Percentiles rank a stretch among this genome's conserved stretches.
Conservation (phyloP, 2,113 vertebrate genomes). For the Paramisgurnus dabryanus region DNA sequence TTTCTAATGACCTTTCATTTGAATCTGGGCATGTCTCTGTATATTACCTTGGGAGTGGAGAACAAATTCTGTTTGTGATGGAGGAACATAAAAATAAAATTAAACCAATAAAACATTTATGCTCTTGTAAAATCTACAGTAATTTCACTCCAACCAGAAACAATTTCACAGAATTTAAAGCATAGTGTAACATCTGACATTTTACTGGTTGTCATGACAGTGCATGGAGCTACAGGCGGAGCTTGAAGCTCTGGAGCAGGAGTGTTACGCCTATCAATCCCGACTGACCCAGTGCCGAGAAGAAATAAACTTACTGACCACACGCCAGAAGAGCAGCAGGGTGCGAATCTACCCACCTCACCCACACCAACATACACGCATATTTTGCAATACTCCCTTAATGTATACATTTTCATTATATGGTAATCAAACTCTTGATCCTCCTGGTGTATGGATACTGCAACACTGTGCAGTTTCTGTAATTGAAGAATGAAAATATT, state of each 20-base stretch:
- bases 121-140: too few relatives aligned
- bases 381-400: background rate
- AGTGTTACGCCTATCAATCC: constrained; percentile 79
- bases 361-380: constrained; percentile 21
- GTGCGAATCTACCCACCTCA: constrained; percentile 32
- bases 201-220: constrained; percentile 60
- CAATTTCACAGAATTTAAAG: background rate
- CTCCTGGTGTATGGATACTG: too few relatives aligned
- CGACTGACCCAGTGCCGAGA: constrained; percentile 82
- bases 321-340: constrained; percentile 60
- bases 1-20: too few relatives aligned
- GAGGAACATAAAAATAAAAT: background rate
- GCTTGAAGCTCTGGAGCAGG: constrained; percentile 78
- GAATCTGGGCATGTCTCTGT: background rate
- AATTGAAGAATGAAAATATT: too few relatives aligned
- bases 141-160: too few relatives aligned
- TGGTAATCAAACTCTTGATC: too few relatives aligned
- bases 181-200: background rate
- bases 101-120: background rate
- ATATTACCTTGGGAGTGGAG: background rate
- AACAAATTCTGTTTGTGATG: too few relatives aligned
- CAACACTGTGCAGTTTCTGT: too few relatives aligned
- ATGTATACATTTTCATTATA: too few relatives aligned
- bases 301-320: constrained; percentile 72
- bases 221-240: constrained; percentile 80